Percentiles rank a stretch among this genome's conserved stretches.
Conservation (phyloP, 2,797 vertebrate genomes). For the Microctenopoma stevenorrisi region DNA sequence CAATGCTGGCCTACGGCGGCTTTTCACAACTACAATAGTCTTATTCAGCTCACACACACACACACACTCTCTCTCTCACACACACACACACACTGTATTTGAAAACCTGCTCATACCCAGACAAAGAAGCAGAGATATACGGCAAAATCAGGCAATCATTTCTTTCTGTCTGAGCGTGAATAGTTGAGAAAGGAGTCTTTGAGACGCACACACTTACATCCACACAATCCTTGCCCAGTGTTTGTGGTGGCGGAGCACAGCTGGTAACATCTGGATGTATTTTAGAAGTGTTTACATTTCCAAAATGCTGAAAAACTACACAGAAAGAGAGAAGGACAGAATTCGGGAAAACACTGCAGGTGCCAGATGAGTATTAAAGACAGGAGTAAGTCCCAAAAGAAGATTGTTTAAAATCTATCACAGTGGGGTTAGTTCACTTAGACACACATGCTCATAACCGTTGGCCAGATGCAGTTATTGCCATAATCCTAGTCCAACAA, state of each 20-base stretch:
- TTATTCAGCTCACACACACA: constrained; percentile 43
- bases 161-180: constrained; percentile 69
- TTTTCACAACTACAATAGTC: constrained; percentile 55
- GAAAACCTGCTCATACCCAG: constrained; percentile 47
- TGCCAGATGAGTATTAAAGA: constrained; percentile 84
- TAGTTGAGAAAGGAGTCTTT: constrained; percentile 60
- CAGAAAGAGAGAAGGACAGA: constrained; percentile 62
- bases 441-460: constrained; percentile 51
- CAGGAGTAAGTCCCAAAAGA: constrained; percentile 76
- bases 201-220: constrained; percentile 45
- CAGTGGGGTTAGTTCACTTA: constrained; percentile 49
- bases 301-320: constrained; percentile 83
- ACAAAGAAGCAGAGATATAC: constrained; percentile 60
- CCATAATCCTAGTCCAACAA: constrained; percentile 77
- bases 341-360: constrained; percentile 85
- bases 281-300: constrained; percentile 88
- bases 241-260: constrained; percentile 81
- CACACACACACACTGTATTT: constrained; percentile 13
- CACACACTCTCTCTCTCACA: not conserved
- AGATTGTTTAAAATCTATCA: constrained; percentile 82
- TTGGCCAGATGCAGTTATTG: constrained; percentile 74
- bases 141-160: constrained; percentile 68
- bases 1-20: constrained; percentile 31
- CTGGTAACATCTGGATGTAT: constrained; percentile 89
- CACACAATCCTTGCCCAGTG: constrained; percentile 70